phyloP scores from a whole-genome alignment of 1,140 invertebrate species.

The Penaeus japonicus region DNA sequence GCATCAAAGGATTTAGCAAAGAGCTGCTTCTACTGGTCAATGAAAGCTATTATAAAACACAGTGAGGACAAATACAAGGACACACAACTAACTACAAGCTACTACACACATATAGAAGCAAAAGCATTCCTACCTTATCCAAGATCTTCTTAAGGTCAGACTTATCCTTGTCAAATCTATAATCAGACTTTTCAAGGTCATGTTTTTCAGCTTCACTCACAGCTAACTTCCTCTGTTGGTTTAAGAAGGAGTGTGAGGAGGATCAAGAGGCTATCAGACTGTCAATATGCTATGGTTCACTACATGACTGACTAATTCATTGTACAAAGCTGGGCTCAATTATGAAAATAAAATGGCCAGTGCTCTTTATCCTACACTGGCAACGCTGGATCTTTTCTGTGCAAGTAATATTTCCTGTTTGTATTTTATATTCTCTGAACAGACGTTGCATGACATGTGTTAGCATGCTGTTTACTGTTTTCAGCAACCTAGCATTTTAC shows the following conservation, averaged over 20 bases:
- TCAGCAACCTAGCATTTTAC: no score
- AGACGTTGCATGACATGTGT: no score
- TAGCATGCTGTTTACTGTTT: no score
- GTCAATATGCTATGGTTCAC: not conserved
- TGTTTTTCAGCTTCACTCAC: conserved; percentile 57
- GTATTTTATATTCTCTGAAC: no score
- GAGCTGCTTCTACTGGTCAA: no score
- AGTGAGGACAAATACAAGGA: not conserved
- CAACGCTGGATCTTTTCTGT: no score
- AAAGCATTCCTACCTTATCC: conserved; percentile 49
- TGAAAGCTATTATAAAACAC: not conserved
- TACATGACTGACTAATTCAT: no score
- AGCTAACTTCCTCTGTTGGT: conserved; percentile 55
- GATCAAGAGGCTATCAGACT: not conserved
- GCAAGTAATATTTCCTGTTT: no score
- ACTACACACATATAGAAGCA: not conserved
- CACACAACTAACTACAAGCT: not conserved
- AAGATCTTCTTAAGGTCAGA: conserved; percentile 55
- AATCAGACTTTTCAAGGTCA: conserved; percentile 55
- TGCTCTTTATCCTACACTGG: no score
- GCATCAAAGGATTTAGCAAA: no score
- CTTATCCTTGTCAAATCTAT: conserved; percentile 54
- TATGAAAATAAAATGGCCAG: no score
- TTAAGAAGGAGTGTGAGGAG: conserved; percentile 31
- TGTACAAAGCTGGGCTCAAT: no score